Conservation (phyloP, 1,140 invertebrate genomes). For the Drosophila sturtevanti region DNA sequence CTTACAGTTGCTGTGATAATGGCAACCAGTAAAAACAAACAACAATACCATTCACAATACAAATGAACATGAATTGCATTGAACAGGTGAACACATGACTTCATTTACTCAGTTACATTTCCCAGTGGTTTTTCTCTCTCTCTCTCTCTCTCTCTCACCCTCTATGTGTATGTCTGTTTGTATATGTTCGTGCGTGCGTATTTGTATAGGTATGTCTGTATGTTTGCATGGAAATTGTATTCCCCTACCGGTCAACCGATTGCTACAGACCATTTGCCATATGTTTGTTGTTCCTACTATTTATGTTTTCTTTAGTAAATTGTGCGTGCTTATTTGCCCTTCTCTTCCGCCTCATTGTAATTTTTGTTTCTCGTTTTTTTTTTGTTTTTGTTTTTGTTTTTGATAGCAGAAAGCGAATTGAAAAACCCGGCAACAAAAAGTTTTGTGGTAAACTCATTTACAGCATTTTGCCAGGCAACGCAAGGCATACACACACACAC, state of each 20-base stretch:
- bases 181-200: not conserved
- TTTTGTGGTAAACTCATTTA: slow-evolving; percentile 60
- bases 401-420: slow-evolving; percentile 18
- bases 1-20: slow-evolving; percentile 62
- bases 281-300: slow-evolving; percentile 67
- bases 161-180: slow-evolving; percentile 31
- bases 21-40: slow-evolving; percentile 33
- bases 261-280: slow-evolving; percentile 44
- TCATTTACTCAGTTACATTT: slow-evolving; percentile 75
- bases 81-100: slow-evolving; percentile 79
- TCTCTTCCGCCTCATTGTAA: slow-evolving; percentile 8
- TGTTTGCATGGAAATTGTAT: not conserved
- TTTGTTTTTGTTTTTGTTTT: not conserved
- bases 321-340: slow-evolving; percentile 59
- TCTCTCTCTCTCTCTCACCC: too few species aligned
- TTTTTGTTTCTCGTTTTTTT: too few species aligned
- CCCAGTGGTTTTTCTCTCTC: slow-evolving; percentile 25
- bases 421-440: slow-evolving; percentile 43
- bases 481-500: not conserved
- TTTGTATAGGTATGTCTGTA: slow-evolving; percentile 19
- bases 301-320: slow-evolving; percentile 79
- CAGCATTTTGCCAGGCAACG: slow-evolving; percentile 12
- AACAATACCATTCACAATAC: slow-evolving; percentile 63
- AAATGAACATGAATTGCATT: slow-evolving; percentile 79
- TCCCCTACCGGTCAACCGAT: not conserved